Evolutionary conservation across 92 coral and sea anemone species (phyloP).

Genomic region (Epizoanthus rinbou): DNA sequence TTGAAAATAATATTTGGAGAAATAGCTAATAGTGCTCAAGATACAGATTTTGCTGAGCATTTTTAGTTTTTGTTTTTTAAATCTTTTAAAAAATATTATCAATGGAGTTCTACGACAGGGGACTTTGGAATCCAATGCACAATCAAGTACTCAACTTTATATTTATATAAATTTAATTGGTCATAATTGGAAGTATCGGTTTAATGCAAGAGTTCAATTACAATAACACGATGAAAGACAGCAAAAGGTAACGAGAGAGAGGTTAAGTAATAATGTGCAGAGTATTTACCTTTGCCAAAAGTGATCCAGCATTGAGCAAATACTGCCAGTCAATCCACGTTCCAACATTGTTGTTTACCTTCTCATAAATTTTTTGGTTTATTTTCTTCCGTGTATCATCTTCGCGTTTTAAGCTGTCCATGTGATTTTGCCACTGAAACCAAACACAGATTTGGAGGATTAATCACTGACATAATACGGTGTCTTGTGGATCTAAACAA

Average conservation of each 20-base stretch:
- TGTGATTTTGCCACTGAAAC: constrained; percentile 94
- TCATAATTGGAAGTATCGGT: too few species aligned
- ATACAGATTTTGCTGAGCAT: too few species aligned
- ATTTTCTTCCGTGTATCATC: constrained; percentile 89
- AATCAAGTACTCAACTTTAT: too few species aligned
- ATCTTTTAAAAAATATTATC: too few species aligned
- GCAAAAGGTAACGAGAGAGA: not conserved
- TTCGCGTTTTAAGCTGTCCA: constrained; percentile 87
- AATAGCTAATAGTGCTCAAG: too few species aligned
- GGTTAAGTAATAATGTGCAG: not conserved
- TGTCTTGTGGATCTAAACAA: not conserved
- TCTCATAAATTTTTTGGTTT: constrained; percentile 95
- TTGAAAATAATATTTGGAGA: too few species aligned
- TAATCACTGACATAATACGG: not conserved
- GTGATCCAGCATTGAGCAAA: constrained; percentile 78
- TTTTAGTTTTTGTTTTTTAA: too few species aligned
- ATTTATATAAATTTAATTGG: too few species aligned
- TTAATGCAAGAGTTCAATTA: too few species aligned
- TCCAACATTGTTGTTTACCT: constrained; percentile 95
- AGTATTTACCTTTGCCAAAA: constrained; percentile 81
- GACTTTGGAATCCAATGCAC: too few species aligned
- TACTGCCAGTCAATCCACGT: constrained; percentile 99
- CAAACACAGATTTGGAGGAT: not conserved
- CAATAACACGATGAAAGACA: too few species aligned
- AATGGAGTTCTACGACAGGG: too few species aligned